Evolutionary conservation across 2,113 vertebrate species (phyloP).

Genomic region (Empidonax alnorum): DNA sequence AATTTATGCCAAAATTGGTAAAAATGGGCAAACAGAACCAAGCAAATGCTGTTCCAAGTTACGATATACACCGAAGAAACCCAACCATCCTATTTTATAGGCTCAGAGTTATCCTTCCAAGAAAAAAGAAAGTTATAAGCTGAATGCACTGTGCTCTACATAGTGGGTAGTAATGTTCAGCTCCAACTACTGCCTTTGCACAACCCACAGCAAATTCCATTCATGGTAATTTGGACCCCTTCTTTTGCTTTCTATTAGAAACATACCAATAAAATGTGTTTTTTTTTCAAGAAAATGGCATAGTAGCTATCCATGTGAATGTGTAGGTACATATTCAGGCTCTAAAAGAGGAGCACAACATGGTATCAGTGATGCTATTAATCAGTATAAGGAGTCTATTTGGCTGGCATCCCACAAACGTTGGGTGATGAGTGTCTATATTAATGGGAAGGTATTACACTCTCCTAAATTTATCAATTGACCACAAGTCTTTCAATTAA

Average conservation of each 20-base stretch:
- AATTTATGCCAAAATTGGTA: not conserved
- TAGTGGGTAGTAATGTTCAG: fast-evolving
- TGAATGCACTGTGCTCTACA: not conserved
- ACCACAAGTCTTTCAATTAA: conserved; percentile 1
- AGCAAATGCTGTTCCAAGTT: not conserved
- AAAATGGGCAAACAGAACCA: not conserved
- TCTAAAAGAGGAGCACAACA: not conserved
- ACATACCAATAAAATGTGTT: not conserved
- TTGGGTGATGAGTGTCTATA: not conserved
- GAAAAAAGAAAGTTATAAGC: not conserved
- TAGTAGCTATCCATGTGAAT: not conserved
- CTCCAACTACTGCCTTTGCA: not conserved
- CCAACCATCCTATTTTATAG: not conserved
- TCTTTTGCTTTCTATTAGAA: not conserved
- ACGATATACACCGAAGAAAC: not conserved
- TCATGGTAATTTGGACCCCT: not conserved
- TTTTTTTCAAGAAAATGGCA: not conserved
- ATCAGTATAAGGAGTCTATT: conserved; percentile 25
- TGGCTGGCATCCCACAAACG: not conserved
- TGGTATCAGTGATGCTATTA: not conserved
- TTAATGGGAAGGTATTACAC: not conserved
- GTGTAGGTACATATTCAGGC: not conserved
- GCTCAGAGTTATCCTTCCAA: not conserved
- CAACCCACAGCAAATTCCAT: not conserved
- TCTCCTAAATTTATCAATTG: conserved; percentile 40